Evolutionary conservation across 2,113 vertebrate species (phyloP), one percentile per base, ranked within the genome.

Genomic region (Sebastes fasciatus): DNA sequence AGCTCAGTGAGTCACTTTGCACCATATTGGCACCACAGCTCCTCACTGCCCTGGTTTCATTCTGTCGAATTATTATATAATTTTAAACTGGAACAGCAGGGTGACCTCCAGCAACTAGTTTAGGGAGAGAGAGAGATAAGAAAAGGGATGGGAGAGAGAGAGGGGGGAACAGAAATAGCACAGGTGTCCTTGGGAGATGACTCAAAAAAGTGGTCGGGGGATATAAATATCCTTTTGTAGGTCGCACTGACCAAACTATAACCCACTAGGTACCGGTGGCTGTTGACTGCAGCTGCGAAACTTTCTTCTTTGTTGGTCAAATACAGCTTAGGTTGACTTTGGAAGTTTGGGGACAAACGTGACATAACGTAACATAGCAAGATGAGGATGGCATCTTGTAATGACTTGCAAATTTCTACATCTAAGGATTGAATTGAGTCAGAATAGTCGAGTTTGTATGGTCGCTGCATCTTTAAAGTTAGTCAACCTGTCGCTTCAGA

Each of bases 31-130:
- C 84, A 80, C 86, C 79, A 66, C 76, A 79, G 84, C 82, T 86
- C 82, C 84, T 84, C 63, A 1, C 78, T 85, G 93, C 93, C 93
- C 94, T 93, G 89, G 91, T 94, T 94, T 91, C 89, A 93, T 92
- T 93, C 91, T 90, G 86, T 91, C 90, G 42, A 90, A 92, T 87
- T 79, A 92, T 94, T 91, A 84, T 92, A 78, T 92, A 48, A 94
- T 92, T 88, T 86, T 4, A 82, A 95, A 94, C 52, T 94, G 80
- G 94, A 91, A 75, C 92, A 89, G 84, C 80, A 86, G 86, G 87
- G 89, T 94, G 94, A 95, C 94, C 92, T 93, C 88, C 84, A 91
- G 86, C 85, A 93, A 92, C 89, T 89, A 94, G 93, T 94, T 94
- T 89, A 85, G 85, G 60, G 60, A 85, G 74, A 79, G 51, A 71